A percentile compares a stretch with the other conserved stretches of the same genome.
Evolutionary conservation across 2,113 vertebrate genomes (phyloP).

Genomic region (Enhydra lutris): DNA sequence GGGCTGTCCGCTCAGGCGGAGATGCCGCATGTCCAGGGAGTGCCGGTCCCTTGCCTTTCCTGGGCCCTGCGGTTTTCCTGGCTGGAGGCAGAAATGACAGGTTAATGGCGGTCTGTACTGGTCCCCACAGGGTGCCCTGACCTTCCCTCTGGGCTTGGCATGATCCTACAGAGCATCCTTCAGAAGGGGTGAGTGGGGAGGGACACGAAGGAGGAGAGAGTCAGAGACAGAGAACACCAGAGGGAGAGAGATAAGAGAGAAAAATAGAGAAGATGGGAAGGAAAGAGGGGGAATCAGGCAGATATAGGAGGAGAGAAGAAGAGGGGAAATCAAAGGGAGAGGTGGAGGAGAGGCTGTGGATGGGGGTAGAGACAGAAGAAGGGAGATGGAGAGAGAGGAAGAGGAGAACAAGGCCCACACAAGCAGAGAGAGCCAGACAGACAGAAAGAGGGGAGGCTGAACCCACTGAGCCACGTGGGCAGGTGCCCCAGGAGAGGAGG

Average conservation of each 20-base stretch:
- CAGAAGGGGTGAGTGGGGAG: background rate
- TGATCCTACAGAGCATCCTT: background rate
- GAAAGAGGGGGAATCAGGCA: background rate
- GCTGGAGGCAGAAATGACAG: constrained; percentile 48
- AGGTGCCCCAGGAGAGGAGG: background rate
- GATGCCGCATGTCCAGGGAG: background rate
- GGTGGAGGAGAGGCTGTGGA: background rate
- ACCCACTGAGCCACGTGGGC: background rate
- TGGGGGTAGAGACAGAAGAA: background rate
- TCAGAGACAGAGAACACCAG: background rate
- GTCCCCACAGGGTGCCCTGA: background rate
- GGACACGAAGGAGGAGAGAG: background rate
- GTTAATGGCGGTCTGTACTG: constrained; percentile 37
- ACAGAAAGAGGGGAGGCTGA: background rate
- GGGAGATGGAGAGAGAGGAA: background rate
- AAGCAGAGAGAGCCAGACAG: background rate
- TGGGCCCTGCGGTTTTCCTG: constrained; percentile 1
- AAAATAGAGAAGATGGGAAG: background rate
- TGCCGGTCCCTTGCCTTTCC: background rate
- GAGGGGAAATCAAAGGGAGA: background rate
- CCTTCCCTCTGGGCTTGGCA: constrained; percentile 11
- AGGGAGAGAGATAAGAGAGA: background rate
- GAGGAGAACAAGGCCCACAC: background rate
- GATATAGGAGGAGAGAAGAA: background rate
- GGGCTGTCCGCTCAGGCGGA: background rate